phyloP scores from a whole-genome alignment of 2,113 vertebrate genomes.

The Corythoichthys intestinalis region DNA sequence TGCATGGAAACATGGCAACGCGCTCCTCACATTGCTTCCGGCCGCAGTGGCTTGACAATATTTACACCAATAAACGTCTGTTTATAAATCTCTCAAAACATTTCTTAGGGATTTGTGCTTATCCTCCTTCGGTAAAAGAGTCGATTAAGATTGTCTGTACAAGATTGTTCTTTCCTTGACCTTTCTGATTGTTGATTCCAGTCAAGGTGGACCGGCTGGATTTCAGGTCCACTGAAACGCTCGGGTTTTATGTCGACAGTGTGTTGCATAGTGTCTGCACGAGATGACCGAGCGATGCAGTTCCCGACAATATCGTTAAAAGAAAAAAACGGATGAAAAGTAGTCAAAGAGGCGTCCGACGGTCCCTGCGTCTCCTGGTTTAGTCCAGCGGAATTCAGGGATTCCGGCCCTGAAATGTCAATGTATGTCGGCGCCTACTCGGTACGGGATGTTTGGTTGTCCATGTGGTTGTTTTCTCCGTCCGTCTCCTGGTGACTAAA shows the following conservation, averaged over 20 bases:
- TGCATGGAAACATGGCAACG: no score
- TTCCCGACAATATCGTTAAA: slow-evolving; percentile 31
- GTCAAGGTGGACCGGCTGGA: slow-evolving; percentile 16
- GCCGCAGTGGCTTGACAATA: slow-evolving; percentile 20
- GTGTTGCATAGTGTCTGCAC: slow-evolving; percentile 40
- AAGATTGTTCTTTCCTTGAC: slow-evolving; percentile 51
- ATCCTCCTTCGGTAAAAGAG: slow-evolving; percentile 32
- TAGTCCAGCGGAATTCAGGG: background rate
- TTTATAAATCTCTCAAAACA: slow-evolving; percentile 45
- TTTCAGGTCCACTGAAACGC: slow-evolving; percentile 14
- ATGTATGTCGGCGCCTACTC: slow-evolving; percentile 39
- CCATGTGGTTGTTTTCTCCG: slow-evolving; percentile 58
- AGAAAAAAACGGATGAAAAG: slow-evolving; percentile 18
- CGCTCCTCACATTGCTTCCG: no score
- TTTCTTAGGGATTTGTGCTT: slow-evolving; percentile 60
- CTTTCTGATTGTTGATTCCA: slow-evolving; percentile 42
- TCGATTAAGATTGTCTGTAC: slow-evolving; percentile 64
- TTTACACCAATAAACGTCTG: slow-evolving; percentile 49
- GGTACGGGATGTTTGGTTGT: slow-evolving; percentile 55
- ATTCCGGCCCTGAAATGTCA: background rate
- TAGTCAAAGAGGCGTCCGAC: background rate
- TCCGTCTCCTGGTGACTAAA: slow-evolving; percentile 74
- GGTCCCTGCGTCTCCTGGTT: background rate
- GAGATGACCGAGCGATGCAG: slow-evolving; percentile 14
- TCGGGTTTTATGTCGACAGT: slow-evolving; percentile 9